Base-by-base conservation (phyloP, 2,888 invertebrate species). In the Liposcelis brunnea region DNA sequence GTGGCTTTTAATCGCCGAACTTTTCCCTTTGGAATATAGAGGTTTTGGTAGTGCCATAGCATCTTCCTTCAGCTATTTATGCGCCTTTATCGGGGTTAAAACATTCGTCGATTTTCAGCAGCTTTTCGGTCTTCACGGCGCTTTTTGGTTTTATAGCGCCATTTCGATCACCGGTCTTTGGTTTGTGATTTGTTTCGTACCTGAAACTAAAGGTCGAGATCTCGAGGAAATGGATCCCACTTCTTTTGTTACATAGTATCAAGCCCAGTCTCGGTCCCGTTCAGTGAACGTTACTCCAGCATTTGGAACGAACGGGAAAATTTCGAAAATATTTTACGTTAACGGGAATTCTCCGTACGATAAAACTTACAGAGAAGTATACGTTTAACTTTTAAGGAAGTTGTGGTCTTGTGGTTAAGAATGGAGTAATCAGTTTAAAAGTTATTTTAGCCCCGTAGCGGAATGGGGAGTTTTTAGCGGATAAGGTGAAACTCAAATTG, bases 181-280 rank as follows among this genome's bases (percentile, higher is more conserved):
- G 59, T 90, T 89, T 61, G 82, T 89, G 1, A 80, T 82, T 2
- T 79, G 80, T 56, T 82, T 79, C 59, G 83, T 91, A 7, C 90
- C 90, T 1, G 90, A 91, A 65, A 91, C 91, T 3, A 89, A 85
- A 61, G 90, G 90, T 1, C 80, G 80, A 54, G 85, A 87, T 58
- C 67, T 91, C 54, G 86, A 86, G 59, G 87, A 90, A 62, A 87
- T 90, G 75, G 80, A 82, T 58, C 75, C 79, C 10, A 35, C 35
- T 14, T 35, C 35, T 5, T 14, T 14, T 10, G 35, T 35, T 35
- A 35, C 35, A 35, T 35, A 35, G 35, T 16, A 35, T 35, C 35
- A 16, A 10, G 35, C 35, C 16, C 35, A 35, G 35, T 16, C 35
- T 35, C 16, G 26, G 26, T 8, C 26, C 26, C 26, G 26, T 26